A percentile compares a stretch with the other conserved stretches of the same genome.
phyloP scores from a whole-genome alignment of 2,797 vertebrate genomes.

The Oryzias dopingdopingensis region DNA sequence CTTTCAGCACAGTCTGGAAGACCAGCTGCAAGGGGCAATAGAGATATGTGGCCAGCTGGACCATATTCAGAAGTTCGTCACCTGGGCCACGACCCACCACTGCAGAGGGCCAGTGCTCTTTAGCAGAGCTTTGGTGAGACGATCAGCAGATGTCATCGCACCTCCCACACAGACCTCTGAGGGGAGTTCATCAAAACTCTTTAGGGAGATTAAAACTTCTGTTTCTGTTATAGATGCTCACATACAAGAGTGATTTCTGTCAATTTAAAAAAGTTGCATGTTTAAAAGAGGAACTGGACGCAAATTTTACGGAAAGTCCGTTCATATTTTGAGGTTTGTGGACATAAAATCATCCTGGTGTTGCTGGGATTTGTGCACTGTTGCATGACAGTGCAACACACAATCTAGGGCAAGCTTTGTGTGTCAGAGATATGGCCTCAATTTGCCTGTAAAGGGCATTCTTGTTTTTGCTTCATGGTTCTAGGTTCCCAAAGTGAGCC shows the following conservation, averaged over 20 bases:
- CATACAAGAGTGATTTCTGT: not conserved
- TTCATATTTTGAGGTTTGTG: no score
- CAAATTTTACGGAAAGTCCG: not conserved
- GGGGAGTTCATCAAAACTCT: conserved; percentile 7
- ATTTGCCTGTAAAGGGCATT: no score
- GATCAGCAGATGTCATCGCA: conserved; percentile 20
- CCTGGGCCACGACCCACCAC: conserved; percentile 91
- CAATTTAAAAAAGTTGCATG: not conserved
- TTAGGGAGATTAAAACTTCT: not conserved
- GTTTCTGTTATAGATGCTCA: no score
- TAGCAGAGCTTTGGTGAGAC: conserved; percentile 90
- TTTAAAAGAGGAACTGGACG: not conserved
- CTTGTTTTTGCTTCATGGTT: no score
- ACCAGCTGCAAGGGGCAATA: conserved; percentile 89
- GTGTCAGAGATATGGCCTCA: no score
- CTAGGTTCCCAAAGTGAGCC: no score
- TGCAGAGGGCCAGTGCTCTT: conserved; percentile 91
- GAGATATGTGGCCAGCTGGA: conserved; percentile 91
- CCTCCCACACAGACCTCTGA: not conserved
- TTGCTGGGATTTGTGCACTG: no score
- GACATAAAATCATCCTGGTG: no score
- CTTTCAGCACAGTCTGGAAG: conserved; percentile 88
- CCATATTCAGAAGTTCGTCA: conserved; percentile 95
- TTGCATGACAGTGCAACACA: no score
- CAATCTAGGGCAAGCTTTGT: no score